phyloP scores from a whole-genome alignment of 2,113 vertebrate species.

The Polyodon spathula region DNA sequence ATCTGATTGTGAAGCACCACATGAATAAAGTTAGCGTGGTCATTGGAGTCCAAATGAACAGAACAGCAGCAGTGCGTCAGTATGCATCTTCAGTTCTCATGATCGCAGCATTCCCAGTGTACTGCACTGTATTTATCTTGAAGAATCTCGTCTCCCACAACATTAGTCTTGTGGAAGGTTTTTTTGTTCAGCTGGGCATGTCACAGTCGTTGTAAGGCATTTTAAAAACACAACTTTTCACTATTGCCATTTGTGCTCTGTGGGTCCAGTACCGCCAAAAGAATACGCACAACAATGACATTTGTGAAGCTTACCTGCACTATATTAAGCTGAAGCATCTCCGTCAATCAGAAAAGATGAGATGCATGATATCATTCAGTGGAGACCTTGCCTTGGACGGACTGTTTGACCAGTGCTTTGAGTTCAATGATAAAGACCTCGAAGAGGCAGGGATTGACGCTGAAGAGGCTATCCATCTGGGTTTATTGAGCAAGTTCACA shows the following conservation, averaged over 20 bases:
- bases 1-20: conserved; percentile 32
- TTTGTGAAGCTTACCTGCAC: conserved; percentile 21
- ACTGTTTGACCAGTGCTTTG: conserved; percentile 29
- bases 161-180: background rate
- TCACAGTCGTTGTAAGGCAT: conserved; percentile 6
- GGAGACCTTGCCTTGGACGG: conserved; percentile 35
- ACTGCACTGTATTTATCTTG: conserved; percentile 26
- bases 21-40: conserved; percentile 26
- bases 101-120: conserved; percentile 30
- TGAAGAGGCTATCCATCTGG: conserved; percentile 27
- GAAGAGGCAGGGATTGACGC: conserved; percentile 20
- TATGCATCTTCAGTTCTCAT: conserved; percentile 24
- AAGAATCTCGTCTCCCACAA: conserved; percentile 21
- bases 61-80: conserved; percentile 14
- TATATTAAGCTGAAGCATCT: conserved; percentile 8
- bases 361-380: conserved; percentile 19
- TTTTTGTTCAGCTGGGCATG: background rate
- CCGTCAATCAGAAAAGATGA: conserved; percentile 12
- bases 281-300: background rate
- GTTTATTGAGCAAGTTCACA: conserved; percentile 39
- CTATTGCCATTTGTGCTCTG: background rate
- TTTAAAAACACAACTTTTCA: conserved; percentile 17
- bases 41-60: conserved; percentile 23
- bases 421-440: conserved; percentile 32
- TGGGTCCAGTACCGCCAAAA: conserved; percentile 17